A percentile compares a stretch with the other conserved stretches of the same genome.
Conservation (phyloP, 2,113 vertebrate genomes). For the Brachyistius frenatus region DNA sequence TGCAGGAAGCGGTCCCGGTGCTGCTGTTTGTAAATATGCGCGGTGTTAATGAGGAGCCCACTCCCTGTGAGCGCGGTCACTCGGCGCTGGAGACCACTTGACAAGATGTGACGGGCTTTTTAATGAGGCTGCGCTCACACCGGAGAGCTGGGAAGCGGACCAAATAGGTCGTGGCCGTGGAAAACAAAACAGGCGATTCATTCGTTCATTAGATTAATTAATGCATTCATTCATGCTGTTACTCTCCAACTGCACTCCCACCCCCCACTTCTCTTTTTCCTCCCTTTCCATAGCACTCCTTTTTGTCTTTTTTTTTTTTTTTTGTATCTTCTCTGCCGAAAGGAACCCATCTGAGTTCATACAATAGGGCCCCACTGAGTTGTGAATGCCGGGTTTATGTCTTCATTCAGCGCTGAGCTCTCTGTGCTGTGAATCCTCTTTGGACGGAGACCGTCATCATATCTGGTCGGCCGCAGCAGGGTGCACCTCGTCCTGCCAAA, state of each 20-base stretch:
- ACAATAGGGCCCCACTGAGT: constrained; percentile 39
- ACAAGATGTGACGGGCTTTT: constrained; percentile 85
- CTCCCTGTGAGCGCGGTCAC: constrained; percentile 75
- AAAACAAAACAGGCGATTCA: constrained; percentile 80
- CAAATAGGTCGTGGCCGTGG: constrained; percentile 84
- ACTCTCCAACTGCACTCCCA: constrained; percentile 6
- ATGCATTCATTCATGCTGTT: constrained; percentile 37
- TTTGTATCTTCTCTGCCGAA: constrained; percentile 33
- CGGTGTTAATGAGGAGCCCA: constrained; percentile 88
- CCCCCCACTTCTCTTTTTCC: constrained; percentile 1
- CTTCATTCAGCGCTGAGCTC: constrained; percentile 28
- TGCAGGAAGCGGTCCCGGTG: neutral
- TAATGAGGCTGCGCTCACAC: constrained; percentile 76
- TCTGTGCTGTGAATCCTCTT: constrained; percentile 13
- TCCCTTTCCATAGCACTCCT: constrained; percentile 4
- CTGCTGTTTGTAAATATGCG: constrained; percentile 91
- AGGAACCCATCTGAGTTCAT: constrained; percentile 22
- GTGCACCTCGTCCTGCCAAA: constrained; percentile 23
- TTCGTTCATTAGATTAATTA: constrained; percentile 62
- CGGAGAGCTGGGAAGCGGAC: constrained; percentile 88
- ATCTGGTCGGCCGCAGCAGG: constrained; percentile 38
- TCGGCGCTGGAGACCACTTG: constrained; percentile 81
- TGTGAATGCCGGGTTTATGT: constrained; percentile 53
- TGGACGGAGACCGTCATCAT: constrained; percentile 33
- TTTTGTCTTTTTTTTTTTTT: neutral